These are phyloP conservation scores for Tragelaphus buxtoni DNA, from an alignment of 2,113 vertebrate species.

Conservation along the genomic window DNA sequence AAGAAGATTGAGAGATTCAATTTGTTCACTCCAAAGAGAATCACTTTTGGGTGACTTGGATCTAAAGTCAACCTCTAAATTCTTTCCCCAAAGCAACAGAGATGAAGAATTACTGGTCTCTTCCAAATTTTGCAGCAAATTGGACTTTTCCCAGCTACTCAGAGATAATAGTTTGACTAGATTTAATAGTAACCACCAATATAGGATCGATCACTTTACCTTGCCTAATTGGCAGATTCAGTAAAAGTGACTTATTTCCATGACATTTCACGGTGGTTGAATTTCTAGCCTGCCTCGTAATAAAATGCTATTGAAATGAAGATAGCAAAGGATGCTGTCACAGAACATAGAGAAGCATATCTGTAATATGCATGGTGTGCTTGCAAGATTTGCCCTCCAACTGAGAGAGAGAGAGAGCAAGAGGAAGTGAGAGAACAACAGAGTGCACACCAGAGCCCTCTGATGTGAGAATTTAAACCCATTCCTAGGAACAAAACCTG, in stretches of 20 bases:
- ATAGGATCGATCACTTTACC: neutral
- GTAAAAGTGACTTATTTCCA: conserved; percentile 30
- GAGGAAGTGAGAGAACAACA: neutral
- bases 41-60: neutral
- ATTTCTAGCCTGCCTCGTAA: neutral
- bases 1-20: neutral
- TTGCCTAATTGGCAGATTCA: conserved; percentile 32
- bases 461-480: conserved; percentile 23
- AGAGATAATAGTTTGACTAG: neutral
- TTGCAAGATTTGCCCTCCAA: neutral
- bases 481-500: neutral
- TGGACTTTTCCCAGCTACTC: neutral
- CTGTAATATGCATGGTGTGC: neutral
- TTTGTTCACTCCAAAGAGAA: neutral
- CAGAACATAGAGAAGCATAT: neutral
- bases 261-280: neutral
- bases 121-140: neutral
- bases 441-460: neutral
- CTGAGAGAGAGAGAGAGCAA: neutral
- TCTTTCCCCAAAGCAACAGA: neutral
- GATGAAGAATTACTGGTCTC: neutral
- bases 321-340: neutral
- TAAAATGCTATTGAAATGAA: conserved; percentile 16
- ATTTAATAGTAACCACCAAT: conserved; percentile 15
- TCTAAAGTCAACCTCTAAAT: neutral